phyloP scores from a whole-genome alignment of 2,113 vertebrate species.

The Rafetus swinhoei region DNA sequence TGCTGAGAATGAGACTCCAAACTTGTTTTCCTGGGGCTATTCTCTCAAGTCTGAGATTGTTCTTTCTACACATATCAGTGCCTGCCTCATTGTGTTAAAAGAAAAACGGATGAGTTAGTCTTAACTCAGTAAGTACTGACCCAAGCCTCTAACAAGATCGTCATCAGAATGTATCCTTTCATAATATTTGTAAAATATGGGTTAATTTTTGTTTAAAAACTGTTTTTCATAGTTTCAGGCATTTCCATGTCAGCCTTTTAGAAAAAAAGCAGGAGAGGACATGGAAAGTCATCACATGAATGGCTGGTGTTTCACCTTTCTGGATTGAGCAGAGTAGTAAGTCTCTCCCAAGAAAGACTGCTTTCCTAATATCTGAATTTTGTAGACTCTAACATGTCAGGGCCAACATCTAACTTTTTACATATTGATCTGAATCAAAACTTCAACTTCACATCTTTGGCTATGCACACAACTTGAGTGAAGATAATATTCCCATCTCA shows the following conservation, averaged over 20 bases:
- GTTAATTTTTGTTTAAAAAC: not conserved
- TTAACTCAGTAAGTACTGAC: not conserved
- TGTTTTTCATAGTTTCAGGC: not conserved
- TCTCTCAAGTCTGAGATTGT: not conserved
- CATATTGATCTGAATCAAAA: not conserved
- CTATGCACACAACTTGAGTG: not conserved
- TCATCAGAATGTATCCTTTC: not conserved
- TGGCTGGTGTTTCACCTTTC: not conserved
- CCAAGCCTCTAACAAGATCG: not conserved
- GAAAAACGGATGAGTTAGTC: not conserved
- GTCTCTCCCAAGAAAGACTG: not conserved
- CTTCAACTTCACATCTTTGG: not conserved
- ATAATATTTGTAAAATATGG: not conserved
- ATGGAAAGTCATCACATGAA: not conserved
- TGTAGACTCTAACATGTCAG: not conserved
- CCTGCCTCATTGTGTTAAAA: not conserved
- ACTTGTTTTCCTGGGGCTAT: not conserved
- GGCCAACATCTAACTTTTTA: not conserved
- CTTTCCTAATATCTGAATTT: not conserved
- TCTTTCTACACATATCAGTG: not conserved
- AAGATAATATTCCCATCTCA: too few relatives aligned
- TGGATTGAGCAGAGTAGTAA: not conserved
- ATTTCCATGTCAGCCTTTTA: not conserved
- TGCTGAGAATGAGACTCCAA: not conserved
- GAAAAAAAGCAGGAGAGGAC: not conserved